Base-by-base conservation (phyloP, 2,113 vertebrate genomes). In the Istiophorus platypterus region DNA sequence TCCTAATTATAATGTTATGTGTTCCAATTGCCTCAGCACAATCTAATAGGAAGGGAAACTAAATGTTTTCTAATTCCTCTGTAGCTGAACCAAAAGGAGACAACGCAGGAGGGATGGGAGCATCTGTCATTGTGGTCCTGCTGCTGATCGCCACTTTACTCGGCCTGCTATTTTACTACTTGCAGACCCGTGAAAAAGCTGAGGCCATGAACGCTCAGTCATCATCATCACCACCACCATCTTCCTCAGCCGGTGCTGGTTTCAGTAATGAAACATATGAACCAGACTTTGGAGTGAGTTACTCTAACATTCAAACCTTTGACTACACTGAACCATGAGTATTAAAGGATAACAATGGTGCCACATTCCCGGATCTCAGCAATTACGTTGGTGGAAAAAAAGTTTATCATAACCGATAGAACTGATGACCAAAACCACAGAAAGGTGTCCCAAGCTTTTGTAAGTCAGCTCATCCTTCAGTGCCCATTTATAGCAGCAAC, bases 51-150 rank as follows among this genome's bases (percentile, higher is more conserved):
- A 12, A 22, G 2, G 15, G 1, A 14, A 2, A 20, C n/a, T 15
- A 18, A 77, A 54, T 14, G 20, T 49, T 22, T 47, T 18, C 29
- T 41, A n/a, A 84, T 37, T 66, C 31, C 18, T 13, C 31, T 63
- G 68, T 24, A 95, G 93, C 63, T n/a, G 9, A 56, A 29, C 7
- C 13, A 1, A 29, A 80, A 10, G 0, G 0, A 18, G 39, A 88
- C 77, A 67, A 91, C 42, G 8, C 31, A 0, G 95, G 85, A 54
- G 91, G 81, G 4, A 78, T 95, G 0, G 93, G 78, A 1, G 94
- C 89, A 0, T 78, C 92, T 0, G 64, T 95, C 62, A 76, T 95
- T 1, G 79, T 95, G n/a, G 27, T 89, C 8, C 56, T 96, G 76
- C 78, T 96, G 70, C 80, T 95, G 49, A 69, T 95, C 20, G 75